phyloP scores from a whole-genome alignment of 2,797 vertebrate species.

The Liasis olivaceus region DNA sequence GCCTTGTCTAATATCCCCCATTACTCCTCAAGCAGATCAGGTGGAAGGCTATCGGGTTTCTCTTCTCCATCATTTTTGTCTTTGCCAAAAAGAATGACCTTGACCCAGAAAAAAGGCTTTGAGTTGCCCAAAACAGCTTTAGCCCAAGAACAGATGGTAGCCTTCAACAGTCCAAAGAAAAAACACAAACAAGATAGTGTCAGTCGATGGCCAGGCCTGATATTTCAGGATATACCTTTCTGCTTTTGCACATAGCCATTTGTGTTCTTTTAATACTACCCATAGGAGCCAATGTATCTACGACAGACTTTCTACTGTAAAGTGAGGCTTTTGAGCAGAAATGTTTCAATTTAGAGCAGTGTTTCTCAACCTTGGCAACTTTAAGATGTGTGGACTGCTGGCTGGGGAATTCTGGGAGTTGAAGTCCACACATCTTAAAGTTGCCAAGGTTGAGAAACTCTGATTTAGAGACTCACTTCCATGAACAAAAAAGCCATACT shows the following conservation, averaged over 20 bases:
- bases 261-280: background rate
- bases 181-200: background rate
- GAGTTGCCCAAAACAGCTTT: background rate
- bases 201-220: background rate
- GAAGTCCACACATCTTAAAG: no score
- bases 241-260: background rate
- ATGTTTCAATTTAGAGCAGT: background rate
- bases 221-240: background rate
- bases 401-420: no score
- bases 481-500: background rate
- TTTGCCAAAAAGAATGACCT: background rate
- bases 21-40: background rate
- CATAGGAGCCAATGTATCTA: background rate
- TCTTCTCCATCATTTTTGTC: background rate
- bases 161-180: background rate
- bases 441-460: no score
- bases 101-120: background rate
- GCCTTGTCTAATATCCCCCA: background rate
- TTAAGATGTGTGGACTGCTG: background rate
- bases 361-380: background rate
- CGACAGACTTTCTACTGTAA: background rate
- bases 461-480: background rate
- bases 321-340: background rate
- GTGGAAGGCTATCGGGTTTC: background rate
- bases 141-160: background rate